Base-by-base conservation (phyloP, 2,113 vertebrate species). In the Poeciliopsis prolifica region DNA sequence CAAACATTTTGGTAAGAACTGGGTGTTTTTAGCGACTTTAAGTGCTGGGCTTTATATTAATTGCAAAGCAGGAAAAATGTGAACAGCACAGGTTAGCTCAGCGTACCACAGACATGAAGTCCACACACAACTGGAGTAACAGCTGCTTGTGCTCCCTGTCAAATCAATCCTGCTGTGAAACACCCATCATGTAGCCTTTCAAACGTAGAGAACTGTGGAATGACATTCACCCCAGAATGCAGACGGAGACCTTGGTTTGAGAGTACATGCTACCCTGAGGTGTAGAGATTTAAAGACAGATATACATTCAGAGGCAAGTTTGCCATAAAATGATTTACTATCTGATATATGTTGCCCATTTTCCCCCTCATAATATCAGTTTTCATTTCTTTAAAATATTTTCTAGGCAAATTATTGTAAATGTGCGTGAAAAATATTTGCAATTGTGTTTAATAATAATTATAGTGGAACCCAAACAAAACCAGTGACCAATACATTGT, bases 101-200 rank as follows among this genome's bases (percentile, higher is more conserved):
- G 48, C 33, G 71, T 44, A 31, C 48, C 42, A 1, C 65, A 28
- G 73, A 75, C 54, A 28, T 75, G 65, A 78, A 65, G 73, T 74
- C 68, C 74, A 69, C 68, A 75, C 68, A 61, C 24, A 48, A 15
- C 40, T n/a, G 82, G 40, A 67, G 75, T 77, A 77, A 73, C 51
- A 65, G 61, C 61, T 75, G 68, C 79, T 84, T 79, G 69, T 69
- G 83, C 80, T n/a, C 60, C 62, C 73, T 83, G 86, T 85, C 88
- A 85, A 85, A 86, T 90, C 75, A 79, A 81, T 69, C 73, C 75
- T 12, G 54, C 37, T 40, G 82, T 75, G 72, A 61, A 74, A 70
- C 62, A 14, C 58, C 35, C 76, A 68, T 81, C 72, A 68, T 78
- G 80, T 70, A 72, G 67, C 71, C 66, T 75, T 82, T 88, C 85